Base-by-base conservation (phyloP, 2,113 vertebrate species). In the Turdus rufiventris region DNA sequence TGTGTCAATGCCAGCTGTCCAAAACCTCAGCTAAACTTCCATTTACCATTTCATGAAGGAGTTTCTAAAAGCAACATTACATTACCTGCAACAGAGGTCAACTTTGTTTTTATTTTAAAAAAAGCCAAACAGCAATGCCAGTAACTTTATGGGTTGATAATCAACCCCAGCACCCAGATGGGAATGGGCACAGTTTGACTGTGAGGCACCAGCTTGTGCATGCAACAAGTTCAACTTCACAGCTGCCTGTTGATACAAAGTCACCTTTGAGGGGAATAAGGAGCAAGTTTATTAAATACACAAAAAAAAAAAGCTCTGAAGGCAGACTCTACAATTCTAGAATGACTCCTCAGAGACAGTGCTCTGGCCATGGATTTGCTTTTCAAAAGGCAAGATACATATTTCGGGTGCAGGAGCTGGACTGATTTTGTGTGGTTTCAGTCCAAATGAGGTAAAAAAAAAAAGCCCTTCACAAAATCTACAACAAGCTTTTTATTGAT, bases 401-500 rank as follows among this genome's bases (percentile, higher is more conserved):
- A 57, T 29, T 65, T 24, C 2, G 14, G 42, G 74, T 26, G 57
- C 40, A 68, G 53, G 31, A 89, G 38, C 33, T 31, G 71, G 24
- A 66, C 21, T 65, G 34, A 45, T 16, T 83, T 79, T 31, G 21
- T 40, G 33, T n/a, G 28, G 8, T 83, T 95, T 62, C 70, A 17
- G 71, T 25, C 71, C 60, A 72, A 85, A 48, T 0, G 6, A 53
- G 47, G 20, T 2, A 12, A 51, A 34, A 33, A 33, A 28, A 66
- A 66, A n/a, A n/a, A 48, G n/a, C 2, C 8, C 65, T 85, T 40
- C 76, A 38, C 36, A 67, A 91, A 82, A 79, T n/a, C 74, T 89
- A 53, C 77, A 89, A 86, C 73, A 91, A 71, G 71, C n/a, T n/a
- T 94, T 87, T 92, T 85, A 79, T 42, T 92, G 80, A 94, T 68